phyloP scores from a whole-genome alignment of 1,140 invertebrate genomes.

The Thaumetopoea pityocampa region DNA sequence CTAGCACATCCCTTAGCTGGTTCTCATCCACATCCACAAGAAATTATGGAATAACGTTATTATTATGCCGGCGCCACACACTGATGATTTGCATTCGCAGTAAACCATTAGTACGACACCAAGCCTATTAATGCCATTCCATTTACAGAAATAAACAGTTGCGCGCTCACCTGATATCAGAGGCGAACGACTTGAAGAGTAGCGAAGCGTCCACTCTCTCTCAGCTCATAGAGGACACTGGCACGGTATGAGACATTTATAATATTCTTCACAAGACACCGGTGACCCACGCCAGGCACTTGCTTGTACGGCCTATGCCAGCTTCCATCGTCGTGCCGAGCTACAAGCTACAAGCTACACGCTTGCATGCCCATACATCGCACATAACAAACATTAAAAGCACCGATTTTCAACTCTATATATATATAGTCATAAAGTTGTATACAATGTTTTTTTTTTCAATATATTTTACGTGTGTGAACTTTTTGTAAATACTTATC shows the following conservation, averaged over 20 bases:
- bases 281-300: slow-evolving; percentile 18
- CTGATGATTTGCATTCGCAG: too few relatives aligned
- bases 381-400: slow-evolving; percentile 18
- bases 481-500: slow-evolving; percentile 13
- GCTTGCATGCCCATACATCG: slow-evolving; percentile 44
- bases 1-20: too few relatives aligned
- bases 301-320: slow-evolving; percentile 33
- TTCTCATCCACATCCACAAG: too few relatives aligned
- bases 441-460: background rate
- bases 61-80: too few relatives aligned
- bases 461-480: background rate
- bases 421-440: background rate
- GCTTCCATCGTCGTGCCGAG: slow-evolving; percentile 17
- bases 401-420: slow-evolving; percentile 1
- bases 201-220: slow-evolving; percentile 52
- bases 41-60: too few relatives aligned
- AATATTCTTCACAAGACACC: slow-evolving; percentile 2
- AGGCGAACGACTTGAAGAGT: slow-evolving; percentile 73
- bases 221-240: slow-evolving; percentile 62
- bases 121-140: too few relatives aligned
- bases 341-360: slow-evolving; percentile 24
- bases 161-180: slow-evolving; percentile 83
- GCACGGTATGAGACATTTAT: slow-evolving; percentile 42
- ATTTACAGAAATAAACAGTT: slow-evolving; percentile 83
- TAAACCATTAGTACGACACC: too few relatives aligned